Percentiles rank a stretch among this genome's conserved stretches.
Conservation (phyloP, 2,113 vertebrate species). For the Rhodinocichla rosea region DNA sequence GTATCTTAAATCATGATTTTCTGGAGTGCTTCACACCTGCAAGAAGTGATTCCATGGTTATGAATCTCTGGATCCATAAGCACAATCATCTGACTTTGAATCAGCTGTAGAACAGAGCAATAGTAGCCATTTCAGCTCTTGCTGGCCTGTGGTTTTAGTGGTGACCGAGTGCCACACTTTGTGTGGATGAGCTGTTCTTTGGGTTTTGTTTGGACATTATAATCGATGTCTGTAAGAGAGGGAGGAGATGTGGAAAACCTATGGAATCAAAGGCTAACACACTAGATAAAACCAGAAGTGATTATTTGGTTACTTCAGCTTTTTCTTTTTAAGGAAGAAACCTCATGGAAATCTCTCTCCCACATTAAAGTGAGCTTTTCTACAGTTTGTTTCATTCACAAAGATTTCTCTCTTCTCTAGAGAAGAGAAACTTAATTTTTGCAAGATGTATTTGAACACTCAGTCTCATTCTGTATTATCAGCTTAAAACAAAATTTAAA, state of each 20-base stretch:
- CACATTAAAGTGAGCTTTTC: background rate
- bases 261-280: background rate
- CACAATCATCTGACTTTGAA: background rate
- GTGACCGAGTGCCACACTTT: background rate
- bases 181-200: background rate
- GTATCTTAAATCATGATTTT: background rate
- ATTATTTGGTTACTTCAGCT: background rate
- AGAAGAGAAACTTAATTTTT: background rate
- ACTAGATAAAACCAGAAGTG: background rate
- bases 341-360: background rate
- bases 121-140: background rate
- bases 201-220: background rate
- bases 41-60: background rate
- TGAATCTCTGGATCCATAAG: background rate
- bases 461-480: background rate
- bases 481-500: background rate
- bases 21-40: background rate
- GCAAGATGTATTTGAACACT: background rate
- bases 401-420: background rate
- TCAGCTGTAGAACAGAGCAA: background rate
- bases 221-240: background rate
- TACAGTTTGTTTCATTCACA: background rate
- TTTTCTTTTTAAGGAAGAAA: background rate
- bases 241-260: background rate
- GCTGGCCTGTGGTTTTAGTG: background rate